These are phyloP conservation scores for Avahi laniger DNA, from an alignment of 2,797 vertebrate species.

Conservation along the genomic window DNA sequence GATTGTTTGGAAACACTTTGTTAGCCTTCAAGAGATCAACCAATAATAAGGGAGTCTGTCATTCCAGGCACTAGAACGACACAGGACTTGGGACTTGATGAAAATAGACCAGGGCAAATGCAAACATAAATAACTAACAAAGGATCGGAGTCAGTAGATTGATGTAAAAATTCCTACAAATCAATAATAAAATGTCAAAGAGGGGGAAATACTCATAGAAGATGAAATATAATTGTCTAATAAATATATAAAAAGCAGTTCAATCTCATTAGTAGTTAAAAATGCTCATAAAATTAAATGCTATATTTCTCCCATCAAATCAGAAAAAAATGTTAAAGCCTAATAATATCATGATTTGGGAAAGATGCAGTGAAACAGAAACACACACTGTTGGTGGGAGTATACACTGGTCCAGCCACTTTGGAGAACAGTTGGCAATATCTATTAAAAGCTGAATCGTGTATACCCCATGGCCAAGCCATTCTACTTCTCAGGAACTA, in stretches of 20 bases:
- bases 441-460: conserved; percentile 36
- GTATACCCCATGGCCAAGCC: background rate
- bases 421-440: background rate
- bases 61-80: background rate
- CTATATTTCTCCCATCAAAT: background rate
- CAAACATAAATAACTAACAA: background rate
- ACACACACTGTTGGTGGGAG: background rate
- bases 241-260: background rate
- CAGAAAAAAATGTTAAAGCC: background rate
- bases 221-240: background rate
- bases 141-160: background rate
- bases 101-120: background rate
- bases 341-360: background rate
- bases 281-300: background rate
- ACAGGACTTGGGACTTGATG: background rate
- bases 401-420: background rate
- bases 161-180: background rate
- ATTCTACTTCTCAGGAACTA: background rate
- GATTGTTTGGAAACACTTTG: background rate
- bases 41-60: background rate
- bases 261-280: background rate
- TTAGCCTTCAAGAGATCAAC: background rate
- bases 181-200: background rate
- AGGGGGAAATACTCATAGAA: background rate
- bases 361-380: background rate